A percentile compares a stretch with the other conserved stretches of the same genome.
phyloP scores from a whole-genome alignment of 1,140 invertebrate genomes.

The Spodoptera litura region DNA sequence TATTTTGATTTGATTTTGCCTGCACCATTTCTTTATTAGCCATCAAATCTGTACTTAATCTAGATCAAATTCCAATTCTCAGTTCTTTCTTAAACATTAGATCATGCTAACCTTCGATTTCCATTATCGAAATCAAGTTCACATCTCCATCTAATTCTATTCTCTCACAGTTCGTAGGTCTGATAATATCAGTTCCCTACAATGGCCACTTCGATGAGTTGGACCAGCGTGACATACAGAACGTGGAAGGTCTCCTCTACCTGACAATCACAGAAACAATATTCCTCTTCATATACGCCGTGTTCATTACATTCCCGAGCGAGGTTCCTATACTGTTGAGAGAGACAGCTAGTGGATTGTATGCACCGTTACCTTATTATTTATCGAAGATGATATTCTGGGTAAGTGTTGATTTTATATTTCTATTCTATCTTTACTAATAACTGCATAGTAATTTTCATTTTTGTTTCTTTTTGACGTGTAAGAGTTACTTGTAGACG shows the following conservation, averaged over 20 bases:
- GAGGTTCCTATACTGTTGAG: conserved; percentile 89
- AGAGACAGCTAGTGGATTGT: conserved; percentile 90
- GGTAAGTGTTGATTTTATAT: conserved; percentile 83
- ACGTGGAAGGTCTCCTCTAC: conserved; percentile 90
- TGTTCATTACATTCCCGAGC: conserved; percentile 90
- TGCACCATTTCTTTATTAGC: too few relatives aligned
- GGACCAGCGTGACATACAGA: conserved; percentile 89
- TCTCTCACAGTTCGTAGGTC: conserved; percentile 87
- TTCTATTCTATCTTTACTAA: background rate
- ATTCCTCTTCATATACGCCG: conserved; percentile 90
- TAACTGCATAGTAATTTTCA: too few relatives aligned
- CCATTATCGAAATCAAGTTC: too few relatives aligned
- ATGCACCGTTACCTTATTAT: conserved; percentile 89
- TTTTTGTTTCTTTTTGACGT: too few relatives aligned
- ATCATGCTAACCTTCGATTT: too few relatives aligned
- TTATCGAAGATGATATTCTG: conserved; percentile 90
- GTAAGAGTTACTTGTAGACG: too few relatives aligned
- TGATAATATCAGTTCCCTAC: conserved; percentile 88
- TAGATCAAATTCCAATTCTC: too few relatives aligned
- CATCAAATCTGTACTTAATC: too few relatives aligned
- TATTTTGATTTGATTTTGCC: too few relatives aligned
- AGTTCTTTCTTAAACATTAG: too few relatives aligned
- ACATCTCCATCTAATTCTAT: background rate
- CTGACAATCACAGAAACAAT: conserved; percentile 90
- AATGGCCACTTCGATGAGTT: conserved; percentile 85